Percentiles rank a stretch among this genome's conserved stretches.
phyloP scores from a whole-genome alignment of 2,888 invertebrate species.

The Melanostoma mellinum region DNA sequence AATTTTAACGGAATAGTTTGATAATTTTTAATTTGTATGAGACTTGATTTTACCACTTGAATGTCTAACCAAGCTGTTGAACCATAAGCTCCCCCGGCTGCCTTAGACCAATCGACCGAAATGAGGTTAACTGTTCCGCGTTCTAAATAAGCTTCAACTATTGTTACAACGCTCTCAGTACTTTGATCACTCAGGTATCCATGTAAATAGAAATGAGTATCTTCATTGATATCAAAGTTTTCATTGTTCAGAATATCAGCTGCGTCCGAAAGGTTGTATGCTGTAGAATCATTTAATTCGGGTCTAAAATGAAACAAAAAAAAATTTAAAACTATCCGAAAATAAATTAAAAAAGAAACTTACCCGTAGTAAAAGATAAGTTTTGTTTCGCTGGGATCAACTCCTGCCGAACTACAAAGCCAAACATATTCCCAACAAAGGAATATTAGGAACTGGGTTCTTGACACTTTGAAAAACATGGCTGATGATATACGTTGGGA shows the following conservation, averaged over 20 bases:
- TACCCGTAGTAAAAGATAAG: conserved; percentile 8
- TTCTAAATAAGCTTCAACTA: conserved; percentile 72
- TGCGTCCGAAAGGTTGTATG: conserved; percentile 36
- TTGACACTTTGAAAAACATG: not conserved
- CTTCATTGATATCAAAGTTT: conserved; percentile 61
- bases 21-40: not conserved
- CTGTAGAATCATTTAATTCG: not conserved
- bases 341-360: not conserved
- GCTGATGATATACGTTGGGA: not conserved
- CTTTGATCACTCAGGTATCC: conserved; percentile 83
- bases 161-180: conserved; percentile 82
- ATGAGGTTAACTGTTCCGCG: conserved; percentile 71
- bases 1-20: not conserved
- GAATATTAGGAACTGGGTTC: not conserved
- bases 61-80: conserved; percentile 23
- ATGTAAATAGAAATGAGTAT: conserved; percentile 83
- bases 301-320: conserved; percentile 3
- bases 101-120: conserved; percentile 71
- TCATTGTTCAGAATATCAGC: conserved; percentile 24
- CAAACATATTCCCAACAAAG: not conserved
- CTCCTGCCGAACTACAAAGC: not conserved
- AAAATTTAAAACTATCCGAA: not conserved
- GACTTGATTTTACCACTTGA: conserved; percentile 13
- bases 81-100: conserved; percentile 35
- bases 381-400: not conserved